Evolutionary conservation across 2,888 invertebrate genomes (phyloP), one percentile per base, ranked within the genome.

Genomic region (Idaea dimidiata): DNA sequence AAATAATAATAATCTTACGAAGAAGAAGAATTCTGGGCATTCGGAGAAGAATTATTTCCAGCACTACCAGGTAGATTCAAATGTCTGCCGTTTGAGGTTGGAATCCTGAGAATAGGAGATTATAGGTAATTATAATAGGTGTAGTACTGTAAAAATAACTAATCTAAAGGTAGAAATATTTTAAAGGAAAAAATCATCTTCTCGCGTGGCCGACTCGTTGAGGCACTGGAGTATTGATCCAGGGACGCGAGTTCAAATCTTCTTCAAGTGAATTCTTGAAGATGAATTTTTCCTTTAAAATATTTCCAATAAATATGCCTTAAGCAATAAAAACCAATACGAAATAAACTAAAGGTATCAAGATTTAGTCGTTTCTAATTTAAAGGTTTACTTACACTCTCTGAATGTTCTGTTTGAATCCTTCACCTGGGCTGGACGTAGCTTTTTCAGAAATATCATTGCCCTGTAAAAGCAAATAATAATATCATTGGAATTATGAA

Each of bases 11-110:
- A 54, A n/a, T 72, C 80, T 79, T 67, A 83, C 83, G 76, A 69
- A 4, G 74, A 71, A 0, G 64, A 66, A 10, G 69, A 64, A 16
- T 67, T 72, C 55, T 77, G 78, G 5, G 66, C 32, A 1, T 73
- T 72, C 0, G 70, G 57, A n/a, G 69, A 66, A 17, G 70, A 58
- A 17, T 62, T 68, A 10, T n/a, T 59, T 33, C 59, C 62, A 6
- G 71, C 32, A 1, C 67, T 61, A 3, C 59, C 69, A 0, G 82
- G 82, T 7, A 78, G 7, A 57, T 67, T 71, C 3, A 81, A 56
- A 16, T 77, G 76, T 1, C 64, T 24, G 2, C 72, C 70, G 59
- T 81, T 81, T 24, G 82, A 80, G n/a, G 81, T 74, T 10, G 73
- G 17, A n/a, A 69, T 67, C n/a, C 84, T 83, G 72, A 32, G 76